phyloP scores from a whole-genome alignment of 2,888 invertebrate genomes.

The Mythimna impura region DNA sequence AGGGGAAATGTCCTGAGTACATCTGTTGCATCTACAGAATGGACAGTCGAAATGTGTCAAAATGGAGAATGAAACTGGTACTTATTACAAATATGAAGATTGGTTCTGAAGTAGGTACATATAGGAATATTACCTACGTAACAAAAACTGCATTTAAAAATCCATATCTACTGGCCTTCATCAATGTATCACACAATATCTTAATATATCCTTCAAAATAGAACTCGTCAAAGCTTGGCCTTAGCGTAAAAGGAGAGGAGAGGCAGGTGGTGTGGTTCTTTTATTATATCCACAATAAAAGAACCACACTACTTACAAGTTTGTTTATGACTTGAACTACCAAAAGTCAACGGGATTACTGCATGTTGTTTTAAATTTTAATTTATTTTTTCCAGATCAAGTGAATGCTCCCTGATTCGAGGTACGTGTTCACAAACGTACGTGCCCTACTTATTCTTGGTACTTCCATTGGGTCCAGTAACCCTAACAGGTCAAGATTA shows the following conservation, averaged over 20 bases:
- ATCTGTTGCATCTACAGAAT: neutral
- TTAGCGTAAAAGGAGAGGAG: neutral
- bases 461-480: conserved; percentile 97
- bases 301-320: no score
- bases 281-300: no score
- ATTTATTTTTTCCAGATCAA: conserved; percentile 91
- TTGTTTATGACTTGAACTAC: neutral
- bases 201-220: neutral
- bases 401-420: conserved; percentile 96
- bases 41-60: neutral
- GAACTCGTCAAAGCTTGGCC: no score
- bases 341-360: neutral
- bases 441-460: conserved; percentile 97
- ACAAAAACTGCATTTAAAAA: no score
- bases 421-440: conserved; percentile 98
- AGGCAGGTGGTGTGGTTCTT: no score
- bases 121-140: no score
- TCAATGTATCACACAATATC: neutral
- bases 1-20: neutral
- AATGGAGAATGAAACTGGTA: neutral
- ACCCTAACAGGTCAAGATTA: conserved; percentile 98
- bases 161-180: neutral
- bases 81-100: neutral
- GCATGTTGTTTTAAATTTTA: neutral
- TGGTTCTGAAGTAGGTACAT: neutral